Conservation (phyloP, 2,113 vertebrate species). For the Mus musculus region GRCm39 chr3:80796501-80797000, state of each 20-base stretch:
- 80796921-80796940: not conserved
- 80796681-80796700: too few relatives aligned
- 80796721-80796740: not conserved
- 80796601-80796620: too few relatives aligned
- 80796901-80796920: not conserved
- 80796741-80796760: not conserved
- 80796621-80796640: too few relatives aligned
- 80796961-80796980: not conserved
- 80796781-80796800: not conserved
- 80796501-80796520: too few relatives aligned
- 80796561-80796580: too few relatives aligned
- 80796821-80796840: not conserved
- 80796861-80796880: not conserved
- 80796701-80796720: not conserved
- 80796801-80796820: not conserved
- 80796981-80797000: not conserved
- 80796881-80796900: not conserved
- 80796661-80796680: too few relatives aligned
- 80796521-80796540: too few relatives aligned
- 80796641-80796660: too few relatives aligned
- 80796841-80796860: not conserved
- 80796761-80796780: not conserved
- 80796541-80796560: too few relatives aligned
- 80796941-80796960: not conserved
- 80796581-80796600: too few relatives aligned